Evolutionary conservation across 1,140 invertebrate species (phyloP).

Genomic region (Drosophila tristis): DNA sequence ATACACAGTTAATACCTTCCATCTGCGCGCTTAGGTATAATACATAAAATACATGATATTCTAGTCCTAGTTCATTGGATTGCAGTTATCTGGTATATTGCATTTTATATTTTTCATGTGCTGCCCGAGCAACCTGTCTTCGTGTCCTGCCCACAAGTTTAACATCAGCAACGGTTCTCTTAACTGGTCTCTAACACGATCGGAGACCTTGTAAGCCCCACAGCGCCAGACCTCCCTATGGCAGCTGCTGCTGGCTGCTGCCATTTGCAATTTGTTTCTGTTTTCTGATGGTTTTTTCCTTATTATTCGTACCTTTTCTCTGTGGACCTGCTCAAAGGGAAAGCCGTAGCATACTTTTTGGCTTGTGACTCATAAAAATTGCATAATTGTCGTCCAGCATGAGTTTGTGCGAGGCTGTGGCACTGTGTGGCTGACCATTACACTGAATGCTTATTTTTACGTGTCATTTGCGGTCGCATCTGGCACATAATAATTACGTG

Average conservation of each 20-base stretch:
- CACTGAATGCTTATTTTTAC: constrained; percentile 52
- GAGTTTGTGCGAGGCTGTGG: constrained; percentile 11
- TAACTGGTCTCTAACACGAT: constrained; percentile 33
- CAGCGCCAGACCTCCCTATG: constrained; percentile 37
- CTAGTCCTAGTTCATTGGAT: too few species aligned
- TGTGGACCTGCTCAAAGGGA: constrained; percentile 55
- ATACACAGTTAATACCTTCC: too few species aligned
- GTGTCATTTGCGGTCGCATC: constrained; percentile 69
- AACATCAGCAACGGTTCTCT: background rate
- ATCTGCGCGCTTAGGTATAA: too few species aligned
- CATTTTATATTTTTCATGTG: too few species aligned
- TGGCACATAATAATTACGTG: constrained; percentile 59
- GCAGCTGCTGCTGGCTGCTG: background rate
- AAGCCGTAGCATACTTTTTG: constrained; percentile 60
- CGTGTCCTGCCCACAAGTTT: too few species aligned
- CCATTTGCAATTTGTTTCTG: constrained; percentile 40
- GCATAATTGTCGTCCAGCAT: constrained; percentile 69
- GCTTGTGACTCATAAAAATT: constrained; percentile 70
- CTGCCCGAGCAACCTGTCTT: too few species aligned
- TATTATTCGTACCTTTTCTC: constrained; percentile 10
- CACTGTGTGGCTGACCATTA: constrained; percentile 48
- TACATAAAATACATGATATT: too few species aligned
- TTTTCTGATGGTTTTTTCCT: constrained; percentile 41
- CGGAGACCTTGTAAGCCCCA: constrained; percentile 39
- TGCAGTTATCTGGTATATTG: too few species aligned